These are phyloP conservation scores for Tenebrio molitor DNA, from an alignment of 1,140 invertebrate genomes.

Conservation along the genomic window DNA sequence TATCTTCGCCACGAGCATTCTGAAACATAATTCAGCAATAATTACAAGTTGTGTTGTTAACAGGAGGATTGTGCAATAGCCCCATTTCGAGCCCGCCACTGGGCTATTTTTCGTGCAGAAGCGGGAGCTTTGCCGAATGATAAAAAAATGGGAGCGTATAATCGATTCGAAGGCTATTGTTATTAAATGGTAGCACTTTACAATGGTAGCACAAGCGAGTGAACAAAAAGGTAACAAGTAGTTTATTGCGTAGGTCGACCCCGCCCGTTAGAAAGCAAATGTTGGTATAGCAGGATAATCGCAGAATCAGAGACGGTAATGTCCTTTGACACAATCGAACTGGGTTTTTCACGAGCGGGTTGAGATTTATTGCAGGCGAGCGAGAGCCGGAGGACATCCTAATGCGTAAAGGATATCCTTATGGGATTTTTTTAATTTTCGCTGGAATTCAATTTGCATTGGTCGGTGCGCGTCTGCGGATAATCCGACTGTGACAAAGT, in stretches of 20 bases:
- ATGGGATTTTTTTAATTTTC: slow-evolving; percentile 22
- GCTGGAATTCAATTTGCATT: too few species aligned
- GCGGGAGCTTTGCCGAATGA: neutral
- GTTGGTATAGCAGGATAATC: slow-evolving; percentile 41
- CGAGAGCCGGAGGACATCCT: slow-evolving; percentile 26
- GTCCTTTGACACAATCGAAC: slow-evolving; percentile 31
- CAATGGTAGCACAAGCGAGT: slow-evolving; percentile 50
- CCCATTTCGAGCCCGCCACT: too few species aligned
- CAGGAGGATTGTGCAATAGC: too few species aligned
- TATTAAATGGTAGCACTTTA: slow-evolving; percentile 56
- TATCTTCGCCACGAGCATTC: too few species aligned
- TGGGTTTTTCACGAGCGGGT: slow-evolving; percentile 22
- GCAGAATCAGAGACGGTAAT: slow-evolving; percentile 24
- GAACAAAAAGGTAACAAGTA: slow-evolving; percentile 50
- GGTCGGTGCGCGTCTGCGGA: too few species aligned
- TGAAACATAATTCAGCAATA: too few species aligned
- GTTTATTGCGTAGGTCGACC: slow-evolving; percentile 56
- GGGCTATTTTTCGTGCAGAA: too few species aligned
- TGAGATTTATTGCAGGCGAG: slow-evolving; percentile 18
- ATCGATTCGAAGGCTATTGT: slow-evolving; percentile 56
- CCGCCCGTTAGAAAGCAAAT: slow-evolving; percentile 58
- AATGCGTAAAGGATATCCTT: slow-evolving; percentile 26
- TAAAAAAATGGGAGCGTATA: slow-evolving; percentile 50
- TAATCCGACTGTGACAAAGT: too few species aligned
- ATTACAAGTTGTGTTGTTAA: too few species aligned